A percentile compares a stretch with the other conserved stretches of the same genome.
These are phyloP conservation scores for Drosophila subsilvestris DNA, from an alignment of 2,888 invertebrate genomes.

Conservation along the genomic window DNA sequence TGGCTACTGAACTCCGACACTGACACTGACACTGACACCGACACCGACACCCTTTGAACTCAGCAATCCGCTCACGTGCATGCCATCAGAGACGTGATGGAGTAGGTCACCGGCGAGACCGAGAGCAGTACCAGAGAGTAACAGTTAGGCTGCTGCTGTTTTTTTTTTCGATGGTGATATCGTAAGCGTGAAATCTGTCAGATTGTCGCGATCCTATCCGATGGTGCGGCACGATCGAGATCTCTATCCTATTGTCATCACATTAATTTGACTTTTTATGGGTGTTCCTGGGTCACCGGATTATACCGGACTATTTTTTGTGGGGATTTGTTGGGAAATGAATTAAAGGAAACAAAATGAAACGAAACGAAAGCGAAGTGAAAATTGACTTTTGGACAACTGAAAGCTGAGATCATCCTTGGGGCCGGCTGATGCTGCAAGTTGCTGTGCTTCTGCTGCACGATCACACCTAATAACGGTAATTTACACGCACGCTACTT, in stretches of 20 bases:
- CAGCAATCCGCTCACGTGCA: constrained; percentile 51
- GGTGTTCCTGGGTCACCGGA: constrained; percentile 70
- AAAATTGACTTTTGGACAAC: constrained; percentile 40
- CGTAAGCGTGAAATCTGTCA: constrained; percentile 73
- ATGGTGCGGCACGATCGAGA: constrained; percentile 18
- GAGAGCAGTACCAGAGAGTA: constrained; percentile 15
- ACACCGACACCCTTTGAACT: constrained; percentile 12
- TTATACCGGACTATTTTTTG: constrained; percentile 28
- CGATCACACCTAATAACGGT: constrained; percentile 83
- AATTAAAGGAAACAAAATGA: neutral
- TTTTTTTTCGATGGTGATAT: constrained; percentile 38
- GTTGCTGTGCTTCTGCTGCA: constrained; percentile 56
- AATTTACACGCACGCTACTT: constrained; percentile 81
- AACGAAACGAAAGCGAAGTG: constrained; percentile 59
- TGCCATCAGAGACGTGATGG: constrained; percentile 61
- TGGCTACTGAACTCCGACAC: constrained; percentile 7
- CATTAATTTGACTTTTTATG: constrained; percentile 82
- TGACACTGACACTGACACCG: neutral
- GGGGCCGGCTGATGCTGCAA: constrained; percentile 24
- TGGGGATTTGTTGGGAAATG: constrained; percentile 1
- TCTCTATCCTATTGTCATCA: constrained; percentile 55
- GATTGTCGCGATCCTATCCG: neutral
- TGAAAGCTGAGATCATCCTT: constrained; percentile 18
- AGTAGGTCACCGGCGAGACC: constrained; percentile 58
- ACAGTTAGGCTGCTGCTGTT: constrained; percentile 5